Conservation (phyloP, 2,797 vertebrate genomes). For the Macroramphosus scolopax region DNA sequence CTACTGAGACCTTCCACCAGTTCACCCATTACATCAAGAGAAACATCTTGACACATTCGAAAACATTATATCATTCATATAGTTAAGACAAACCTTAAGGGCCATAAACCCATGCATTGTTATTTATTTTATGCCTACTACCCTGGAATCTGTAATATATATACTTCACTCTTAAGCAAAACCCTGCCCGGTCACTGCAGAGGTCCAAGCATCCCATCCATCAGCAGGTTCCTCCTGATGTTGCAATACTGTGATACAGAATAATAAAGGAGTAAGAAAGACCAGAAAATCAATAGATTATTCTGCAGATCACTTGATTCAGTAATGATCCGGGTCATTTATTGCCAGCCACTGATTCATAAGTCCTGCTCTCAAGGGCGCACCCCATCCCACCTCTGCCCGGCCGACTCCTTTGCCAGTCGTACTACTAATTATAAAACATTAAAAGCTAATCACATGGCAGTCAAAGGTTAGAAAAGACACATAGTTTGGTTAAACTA, state of each 20-base stretch:
- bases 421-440: conserved; percentile 79
- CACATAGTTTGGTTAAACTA: conserved; percentile 62
- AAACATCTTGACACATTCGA: no score
- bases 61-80: no score
- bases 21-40: background rate
- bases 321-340: conserved; percentile 84
- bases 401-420: conserved; percentile 74
- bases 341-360: conserved; percentile 80
- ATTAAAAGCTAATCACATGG: conserved; percentile 80
- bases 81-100: conserved; percentile 10
- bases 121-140: conserved; percentile 29
- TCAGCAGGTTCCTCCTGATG: conserved; percentile 81
- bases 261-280: conserved; percentile 85
- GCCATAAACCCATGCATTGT: conserved; percentile 19
- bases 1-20: conserved; percentile 22
- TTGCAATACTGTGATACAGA: conserved; percentile 83
- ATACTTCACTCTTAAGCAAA: conserved; percentile 43
- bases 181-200: conserved; percentile 58
- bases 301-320: conserved; percentile 86
- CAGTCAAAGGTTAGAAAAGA: conserved; percentile 74
- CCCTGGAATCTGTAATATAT: conserved; percentile 38
- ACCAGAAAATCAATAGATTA: conserved; percentile 85
- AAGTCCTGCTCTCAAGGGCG: conserved; percentile 77
- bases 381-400: conserved; percentile 72
- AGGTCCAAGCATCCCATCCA: conserved; percentile 70